Conservation (phyloP, 2,888 invertebrate species). For the Lasioglossum malachurum region DNA sequence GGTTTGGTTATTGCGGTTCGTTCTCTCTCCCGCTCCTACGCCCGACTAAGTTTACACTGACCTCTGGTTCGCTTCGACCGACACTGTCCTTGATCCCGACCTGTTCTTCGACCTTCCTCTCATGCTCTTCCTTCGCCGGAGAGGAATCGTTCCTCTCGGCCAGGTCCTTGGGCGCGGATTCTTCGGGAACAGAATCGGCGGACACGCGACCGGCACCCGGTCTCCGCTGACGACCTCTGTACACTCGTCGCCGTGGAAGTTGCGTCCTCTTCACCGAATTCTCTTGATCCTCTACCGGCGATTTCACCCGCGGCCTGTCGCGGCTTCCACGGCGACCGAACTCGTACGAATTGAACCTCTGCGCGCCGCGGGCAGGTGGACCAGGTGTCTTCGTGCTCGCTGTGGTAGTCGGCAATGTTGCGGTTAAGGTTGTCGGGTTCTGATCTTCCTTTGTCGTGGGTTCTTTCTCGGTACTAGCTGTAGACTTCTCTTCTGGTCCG, state of each 20-base stretch:
- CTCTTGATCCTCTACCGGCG: neutral
- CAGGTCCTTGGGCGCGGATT: neutral
- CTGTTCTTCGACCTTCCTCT: conserved; percentile 15
- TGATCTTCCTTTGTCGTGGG: neutral
- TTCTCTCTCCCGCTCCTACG: neutral
- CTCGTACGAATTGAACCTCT: conserved; percentile 1
- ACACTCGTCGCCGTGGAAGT: conserved; percentile 40
- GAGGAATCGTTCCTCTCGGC: neutral
- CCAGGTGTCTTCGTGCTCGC: neutral
- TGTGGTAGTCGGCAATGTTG: neutral
- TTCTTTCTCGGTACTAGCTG: neutral
- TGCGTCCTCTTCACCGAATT: neutral
- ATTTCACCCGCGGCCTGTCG: neutral
- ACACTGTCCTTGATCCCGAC: conserved; percentile 55
- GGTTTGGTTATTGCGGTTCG: conserved; percentile 34
- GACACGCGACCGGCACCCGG: neutral
- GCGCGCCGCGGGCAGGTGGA: neutral
- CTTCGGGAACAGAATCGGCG: neutral
- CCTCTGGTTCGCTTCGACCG: conserved; percentile 70
- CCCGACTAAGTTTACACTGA: conserved; percentile 68
- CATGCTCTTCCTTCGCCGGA: neutral
- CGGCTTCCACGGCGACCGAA: conserved; percentile 17
- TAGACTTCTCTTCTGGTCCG: neutral
- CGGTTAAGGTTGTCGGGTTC: neutral
- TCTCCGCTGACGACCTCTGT: conserved; percentile 52